Evolutionary conservation across 2,797 vertebrate genomes (phyloP).

Genomic region (Leuciscus waleckii): DNA sequence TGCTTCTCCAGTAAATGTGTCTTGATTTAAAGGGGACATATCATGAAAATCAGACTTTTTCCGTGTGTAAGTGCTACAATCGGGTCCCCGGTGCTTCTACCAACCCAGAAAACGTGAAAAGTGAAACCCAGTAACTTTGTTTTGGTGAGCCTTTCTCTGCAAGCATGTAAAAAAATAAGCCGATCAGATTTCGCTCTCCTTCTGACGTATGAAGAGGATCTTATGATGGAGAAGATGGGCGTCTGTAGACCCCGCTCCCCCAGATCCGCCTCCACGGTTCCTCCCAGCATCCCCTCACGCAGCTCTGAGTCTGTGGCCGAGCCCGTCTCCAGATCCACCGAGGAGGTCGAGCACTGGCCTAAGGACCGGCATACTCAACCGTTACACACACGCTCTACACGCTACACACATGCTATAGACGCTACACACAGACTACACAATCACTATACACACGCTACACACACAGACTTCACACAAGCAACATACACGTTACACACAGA

Average conservation of each 20-base stretch:
- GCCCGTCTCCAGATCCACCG: slow-evolving; percentile 86
- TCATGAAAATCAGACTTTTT: too few species aligned
- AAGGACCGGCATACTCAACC: background rate
- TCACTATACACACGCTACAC: background rate
- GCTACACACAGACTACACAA: too few species aligned
- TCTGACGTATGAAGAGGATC: too few species aligned
- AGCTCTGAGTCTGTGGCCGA: slow-evolving; percentile 83
- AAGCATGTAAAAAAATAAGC: too few species aligned
- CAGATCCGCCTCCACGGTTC: slow-evolving; percentile 90
- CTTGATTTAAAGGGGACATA: background rate
- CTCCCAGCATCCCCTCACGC: slow-evolving; percentile 89
- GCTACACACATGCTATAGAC: background rate
- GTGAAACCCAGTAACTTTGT: too few species aligned
- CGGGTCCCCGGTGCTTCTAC: too few species aligned
- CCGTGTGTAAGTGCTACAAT: too few species aligned
- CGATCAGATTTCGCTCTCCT: too few species aligned
- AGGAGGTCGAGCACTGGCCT: slow-evolving; percentile 80
- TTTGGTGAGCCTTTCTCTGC: too few species aligned
- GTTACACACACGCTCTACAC: background rate
- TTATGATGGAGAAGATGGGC: slow-evolving; percentile 77
- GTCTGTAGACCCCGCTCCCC: slow-evolving; percentile 81
- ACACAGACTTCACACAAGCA: too few species aligned
- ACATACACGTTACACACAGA: too few species aligned
- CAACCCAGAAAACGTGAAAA: too few species aligned
- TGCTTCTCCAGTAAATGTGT: background rate